Percentiles rank a stretch among this genome's conserved stretches.
These are phyloP conservation scores for Ginglymostoma cirratum DNA, from an alignment of 2,113 vertebrate species.

Conservation along the genomic window DNA sequence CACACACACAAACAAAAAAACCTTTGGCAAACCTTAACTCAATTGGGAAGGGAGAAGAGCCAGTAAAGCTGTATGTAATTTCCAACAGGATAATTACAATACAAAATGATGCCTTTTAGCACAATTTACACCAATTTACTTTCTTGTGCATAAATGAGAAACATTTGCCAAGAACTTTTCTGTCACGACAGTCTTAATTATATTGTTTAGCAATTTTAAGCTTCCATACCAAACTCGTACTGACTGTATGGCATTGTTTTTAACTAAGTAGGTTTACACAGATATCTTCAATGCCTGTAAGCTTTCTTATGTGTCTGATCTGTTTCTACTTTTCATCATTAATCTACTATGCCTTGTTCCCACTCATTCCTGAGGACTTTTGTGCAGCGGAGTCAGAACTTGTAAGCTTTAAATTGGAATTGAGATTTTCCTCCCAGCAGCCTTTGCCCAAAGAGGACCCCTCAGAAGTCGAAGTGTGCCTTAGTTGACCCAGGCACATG, in stretches of 20 bases:
- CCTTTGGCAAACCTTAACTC: not conserved
- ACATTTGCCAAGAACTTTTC: not conserved
- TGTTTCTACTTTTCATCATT: not conserved
- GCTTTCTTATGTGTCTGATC: not conserved
- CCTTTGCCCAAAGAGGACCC: not conserved
- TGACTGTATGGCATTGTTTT: not conserved
- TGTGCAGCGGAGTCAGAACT: not conserved
- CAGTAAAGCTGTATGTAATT: not conserved
- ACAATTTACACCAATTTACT: constrained; percentile 26
- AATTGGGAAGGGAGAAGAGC: not conserved
- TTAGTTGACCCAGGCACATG: not conserved
- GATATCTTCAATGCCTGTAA: not conserved
- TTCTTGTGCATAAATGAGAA: constrained; percentile 14
- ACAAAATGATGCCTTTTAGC: constrained; percentile 23
- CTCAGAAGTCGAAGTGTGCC: not conserved
- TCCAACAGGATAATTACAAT: not conserved
- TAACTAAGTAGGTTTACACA: not conserved
- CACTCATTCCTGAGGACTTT: not conserved
- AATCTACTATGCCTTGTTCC: not conserved
- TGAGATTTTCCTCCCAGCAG: not conserved
- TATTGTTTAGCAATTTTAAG: not conserved
- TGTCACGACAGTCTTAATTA: not conserved
- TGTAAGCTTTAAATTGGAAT: not conserved
- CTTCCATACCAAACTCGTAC: not conserved
- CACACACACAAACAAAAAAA: not conserved